Evolutionary conservation across 2,888 invertebrate species (phyloP).

Genomic region (Formica aserva): DNA sequence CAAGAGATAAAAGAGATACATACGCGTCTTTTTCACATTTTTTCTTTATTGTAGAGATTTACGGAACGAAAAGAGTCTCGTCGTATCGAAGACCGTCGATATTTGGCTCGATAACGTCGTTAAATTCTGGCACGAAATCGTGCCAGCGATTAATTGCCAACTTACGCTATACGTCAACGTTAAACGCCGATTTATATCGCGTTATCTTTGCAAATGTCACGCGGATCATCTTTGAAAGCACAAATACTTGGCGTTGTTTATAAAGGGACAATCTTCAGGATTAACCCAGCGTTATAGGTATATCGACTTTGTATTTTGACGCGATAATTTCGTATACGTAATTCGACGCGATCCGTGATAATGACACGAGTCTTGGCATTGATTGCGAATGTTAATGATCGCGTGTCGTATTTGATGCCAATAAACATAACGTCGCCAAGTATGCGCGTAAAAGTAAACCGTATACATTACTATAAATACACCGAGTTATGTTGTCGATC

Average conservation of each 20-base stretch:
- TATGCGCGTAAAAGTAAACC: constrained; percentile 17
- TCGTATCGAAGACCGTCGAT: background rate
- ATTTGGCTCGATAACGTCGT: background rate
- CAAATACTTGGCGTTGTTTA: background rate
- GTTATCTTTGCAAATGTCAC: background rate
- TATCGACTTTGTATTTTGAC: background rate
- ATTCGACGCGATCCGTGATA: constrained; percentile 20
- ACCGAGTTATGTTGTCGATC: constrained; percentile 3
- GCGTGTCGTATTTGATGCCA: background rate
- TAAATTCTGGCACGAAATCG: background rate
- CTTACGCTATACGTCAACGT: background rate
- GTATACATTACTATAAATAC: constrained; percentile 35
- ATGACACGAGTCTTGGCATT: constrained; percentile 15
- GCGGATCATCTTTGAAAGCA: background rate
- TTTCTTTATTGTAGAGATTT: background rate
- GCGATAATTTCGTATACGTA: background rate
- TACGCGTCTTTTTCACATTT: background rate
- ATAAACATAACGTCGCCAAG: constrained; percentile 13
- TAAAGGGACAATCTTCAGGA: background rate
- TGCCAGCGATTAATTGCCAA: background rate
- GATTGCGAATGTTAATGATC: constrained; percentile 26
- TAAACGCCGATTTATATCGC: constrained; percentile 3
- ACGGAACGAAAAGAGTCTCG: background rate
- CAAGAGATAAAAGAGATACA: background rate
- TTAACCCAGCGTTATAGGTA: background rate